Evolutionary conservation across 2,888 invertebrate species (phyloP), one percentile per base, ranked within the genome.

Genomic region (Heliconius cydno): DNA sequence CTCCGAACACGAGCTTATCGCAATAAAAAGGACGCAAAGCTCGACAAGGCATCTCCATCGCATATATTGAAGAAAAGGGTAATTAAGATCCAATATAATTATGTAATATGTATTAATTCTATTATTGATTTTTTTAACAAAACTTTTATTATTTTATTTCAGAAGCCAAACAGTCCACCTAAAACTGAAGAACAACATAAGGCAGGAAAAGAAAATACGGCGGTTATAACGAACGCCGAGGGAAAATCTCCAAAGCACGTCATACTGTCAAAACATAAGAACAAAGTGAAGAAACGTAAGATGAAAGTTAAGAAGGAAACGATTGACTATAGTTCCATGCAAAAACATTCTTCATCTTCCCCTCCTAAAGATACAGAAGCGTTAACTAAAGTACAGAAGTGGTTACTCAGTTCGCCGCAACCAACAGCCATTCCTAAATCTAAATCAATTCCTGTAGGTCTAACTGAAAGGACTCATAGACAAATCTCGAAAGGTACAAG

Each of bases 341-440:
- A 97, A 87, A 95, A 96, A 80, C 96, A 96, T 85, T 95, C 95
- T 5, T 92, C 94, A 41, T 93, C 95, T 25, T 67, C 84, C 12
- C 95, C 95, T 34, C 94, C 94, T 71, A 96, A 95, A 85, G 96
- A 96, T 83, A 95, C 93, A 12, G 95, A 96, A 85, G 94, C 96
- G 25, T 93, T 87, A 91, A 97, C 97, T 30, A 98, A 98, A 91
- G 98, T 98, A n/a, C 97, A 98, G 86, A 97, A 97, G 85, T 98
- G 98, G 98, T 92, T 98, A 77, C 90, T 98, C 77, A 97, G 97
- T 82, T 97, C 97, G 1, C 97, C 97, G 77, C 94, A 95, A 84
- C 95, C 95, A 3, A 91, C 96, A 30, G 93, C 91, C 75, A 95
- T 98, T 86, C 97, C 97, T 13, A 98, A 98, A 90, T 98, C 98